A percentile compares a stretch with the other conserved stretches of the same genome.
These are phyloP conservation scores for Notarius lentiginosus DNA, from an alignment of 2,113 vertebrate species.

Conservation along the genomic window DNA sequence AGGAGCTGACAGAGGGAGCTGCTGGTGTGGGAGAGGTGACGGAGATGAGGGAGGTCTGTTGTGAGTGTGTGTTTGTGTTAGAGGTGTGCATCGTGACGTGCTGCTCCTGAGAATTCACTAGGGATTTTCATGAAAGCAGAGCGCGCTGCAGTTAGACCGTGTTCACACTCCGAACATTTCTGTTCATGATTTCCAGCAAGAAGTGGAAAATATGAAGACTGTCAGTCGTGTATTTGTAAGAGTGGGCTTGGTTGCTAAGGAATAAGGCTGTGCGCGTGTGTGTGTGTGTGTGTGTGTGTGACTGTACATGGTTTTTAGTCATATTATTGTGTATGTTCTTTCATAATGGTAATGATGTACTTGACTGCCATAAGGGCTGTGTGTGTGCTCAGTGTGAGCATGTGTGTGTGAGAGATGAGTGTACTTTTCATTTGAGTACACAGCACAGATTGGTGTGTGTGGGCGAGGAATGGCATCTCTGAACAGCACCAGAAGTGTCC, in stretches of 20 bases:
- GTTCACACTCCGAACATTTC: background rate
- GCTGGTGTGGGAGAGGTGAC: background rate
- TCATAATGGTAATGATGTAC: background rate
- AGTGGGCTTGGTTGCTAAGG: conserved; percentile 63
- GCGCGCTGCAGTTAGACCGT: background rate
- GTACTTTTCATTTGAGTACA: conserved; percentile 13
- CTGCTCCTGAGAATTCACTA: background rate
- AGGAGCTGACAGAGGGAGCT: background rate
- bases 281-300: background rate
- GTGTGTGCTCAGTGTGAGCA: conserved; percentile 2
- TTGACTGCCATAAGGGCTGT: conserved; percentile 1
- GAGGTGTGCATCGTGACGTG: background rate
- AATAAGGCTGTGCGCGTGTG: background rate
- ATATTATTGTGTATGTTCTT: background rate
- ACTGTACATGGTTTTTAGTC: background rate
- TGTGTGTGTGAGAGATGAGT: conserved; percentile 14
- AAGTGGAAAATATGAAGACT: conserved; percentile 43
- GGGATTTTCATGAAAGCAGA: background rate
- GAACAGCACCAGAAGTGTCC: conserved; percentile 54
- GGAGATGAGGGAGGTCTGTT: background rate
- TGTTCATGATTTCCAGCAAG: conserved; percentile 16
- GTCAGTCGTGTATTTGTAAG: conserved; percentile 47
- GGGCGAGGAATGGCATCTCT: conserved; percentile 5
- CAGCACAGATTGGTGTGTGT: conserved; percentile 20
- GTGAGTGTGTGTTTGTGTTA: background rate